phyloP scores from a whole-genome alignment of 1,140 invertebrate genomes.

The Druon quercuslanigerum region DNA sequence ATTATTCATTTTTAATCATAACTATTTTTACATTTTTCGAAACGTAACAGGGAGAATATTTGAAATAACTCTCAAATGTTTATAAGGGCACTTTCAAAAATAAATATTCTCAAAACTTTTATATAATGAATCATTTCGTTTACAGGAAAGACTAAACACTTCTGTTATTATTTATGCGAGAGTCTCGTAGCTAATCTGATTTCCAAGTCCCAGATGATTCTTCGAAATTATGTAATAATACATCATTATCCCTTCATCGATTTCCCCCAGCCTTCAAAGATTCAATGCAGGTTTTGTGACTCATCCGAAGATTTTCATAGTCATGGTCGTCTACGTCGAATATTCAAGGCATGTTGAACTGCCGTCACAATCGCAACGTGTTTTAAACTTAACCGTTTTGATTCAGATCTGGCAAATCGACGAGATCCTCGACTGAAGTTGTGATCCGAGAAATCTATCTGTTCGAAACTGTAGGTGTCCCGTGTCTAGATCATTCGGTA shows the following conservation, averaged over 20 bases:
- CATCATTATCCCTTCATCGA: constrained; percentile 26
- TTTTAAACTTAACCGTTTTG: constrained; percentile 57
- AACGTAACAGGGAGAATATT: neutral
- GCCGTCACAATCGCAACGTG: constrained; percentile 62
- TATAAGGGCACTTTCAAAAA: neutral
- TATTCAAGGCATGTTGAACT: constrained; percentile 61
- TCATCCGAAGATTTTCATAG: constrained; percentile 27
- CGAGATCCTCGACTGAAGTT: constrained; percentile 39
- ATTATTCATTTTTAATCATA: too few species aligned
- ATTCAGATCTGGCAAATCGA: constrained; percentile 49
- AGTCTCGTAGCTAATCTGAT: neutral
- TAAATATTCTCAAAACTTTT: neutral
- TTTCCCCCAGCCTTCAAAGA: constrained; percentile 33
- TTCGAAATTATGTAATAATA: neutral
- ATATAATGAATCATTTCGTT: neutral
- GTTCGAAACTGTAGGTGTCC: constrained; percentile 51
- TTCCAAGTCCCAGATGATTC: neutral
- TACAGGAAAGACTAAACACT: constrained; percentile 24
- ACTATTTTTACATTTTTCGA: too few species aligned
- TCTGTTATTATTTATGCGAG: neutral
- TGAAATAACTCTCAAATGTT: neutral
- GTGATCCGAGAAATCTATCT: constrained; percentile 49
- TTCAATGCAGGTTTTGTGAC: constrained; percentile 27
- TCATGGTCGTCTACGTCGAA: constrained; percentile 58
- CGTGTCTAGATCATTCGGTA: constrained; percentile 55